Conservation (phyloP, 2,113 vertebrate species). For the Clinocottus analis region DNA sequence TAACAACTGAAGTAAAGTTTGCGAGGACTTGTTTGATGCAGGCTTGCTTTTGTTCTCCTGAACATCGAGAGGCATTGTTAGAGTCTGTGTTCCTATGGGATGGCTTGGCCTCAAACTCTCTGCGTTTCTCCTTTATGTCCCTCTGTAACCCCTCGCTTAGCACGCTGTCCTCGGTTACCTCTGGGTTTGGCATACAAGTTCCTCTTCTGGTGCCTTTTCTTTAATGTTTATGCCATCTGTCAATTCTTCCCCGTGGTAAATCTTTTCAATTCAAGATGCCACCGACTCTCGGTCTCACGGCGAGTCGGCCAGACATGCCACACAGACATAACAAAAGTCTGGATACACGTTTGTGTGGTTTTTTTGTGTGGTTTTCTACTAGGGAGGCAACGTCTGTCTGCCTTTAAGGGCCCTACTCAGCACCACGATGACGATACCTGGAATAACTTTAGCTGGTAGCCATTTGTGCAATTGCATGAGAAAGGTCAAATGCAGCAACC, state of each 20-base stretch:
- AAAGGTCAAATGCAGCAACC: neutral
- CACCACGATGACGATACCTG: constrained; percentile 2
- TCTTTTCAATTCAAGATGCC: constrained; percentile 38
- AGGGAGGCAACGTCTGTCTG: constrained; percentile 9
- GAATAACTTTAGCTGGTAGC: constrained; percentile 1
- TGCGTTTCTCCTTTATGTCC: constrained; percentile 27
- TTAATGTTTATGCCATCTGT: constrained; percentile 65
- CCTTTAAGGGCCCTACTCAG: neutral
- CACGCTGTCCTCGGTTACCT: constrained; percentile 41
- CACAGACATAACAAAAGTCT: neutral
- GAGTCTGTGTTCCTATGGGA: constrained; percentile 16
- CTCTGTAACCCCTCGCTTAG: constrained; percentile 40
- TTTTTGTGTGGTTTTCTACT: neutral
- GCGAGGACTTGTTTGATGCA: neutral
- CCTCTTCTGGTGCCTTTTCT: constrained; percentile 48
- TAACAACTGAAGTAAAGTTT: constrained; percentile 2
- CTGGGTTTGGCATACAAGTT: constrained; percentile 54
- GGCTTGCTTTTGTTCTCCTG: neutral
- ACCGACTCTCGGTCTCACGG: constrained; percentile 13
- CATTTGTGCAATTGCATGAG: neutral
- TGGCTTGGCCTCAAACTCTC: constrained; percentile 25
- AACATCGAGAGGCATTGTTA: neutral
- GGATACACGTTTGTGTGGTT: neutral
- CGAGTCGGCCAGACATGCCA: constrained; percentile 1
- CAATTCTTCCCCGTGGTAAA: constrained; percentile 51